A percentile compares a stretch with the other conserved stretches of the same genome.
Evolutionary conservation across 2,888 invertebrate species (phyloP).

Genomic region (Agrochola macilenta): DNA sequence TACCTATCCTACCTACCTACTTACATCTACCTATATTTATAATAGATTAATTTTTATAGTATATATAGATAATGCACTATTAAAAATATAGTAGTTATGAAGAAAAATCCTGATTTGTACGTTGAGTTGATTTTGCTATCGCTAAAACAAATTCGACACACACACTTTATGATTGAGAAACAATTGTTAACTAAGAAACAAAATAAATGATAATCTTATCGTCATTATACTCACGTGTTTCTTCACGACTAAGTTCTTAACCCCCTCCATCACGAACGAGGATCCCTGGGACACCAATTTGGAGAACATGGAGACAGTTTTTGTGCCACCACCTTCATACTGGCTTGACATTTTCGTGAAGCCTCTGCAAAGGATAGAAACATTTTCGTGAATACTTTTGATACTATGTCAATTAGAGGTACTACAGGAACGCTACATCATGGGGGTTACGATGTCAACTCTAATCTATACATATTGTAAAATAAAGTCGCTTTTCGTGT

Average conservation of each 20-base stretch:
- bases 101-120: not conserved
- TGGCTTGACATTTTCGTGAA: slow-evolving; percentile 95
- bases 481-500: not conserved
- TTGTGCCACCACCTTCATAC: slow-evolving; percentile 97
- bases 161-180: not conserved
- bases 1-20: too few relatives aligned
- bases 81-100: not conserved
- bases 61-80: too few relatives aligned
- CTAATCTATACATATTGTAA: too few relatives aligned
- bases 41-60: too few relatives aligned
- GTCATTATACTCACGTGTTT: slow-evolving; percentile 94
- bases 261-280: slow-evolving; percentile 99
- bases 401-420: not conserved
- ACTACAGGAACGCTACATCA: not conserved
- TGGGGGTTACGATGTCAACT: not conserved
- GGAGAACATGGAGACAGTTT: slow-evolving; percentile 99
- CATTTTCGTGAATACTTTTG: not conserved
- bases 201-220: not conserved
- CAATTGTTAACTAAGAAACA: not conserved
- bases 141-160: slow-evolving; percentile 29
- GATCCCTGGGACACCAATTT: slow-evolving; percentile 99
- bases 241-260: slow-evolving; percentile 99
- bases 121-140: not conserved
- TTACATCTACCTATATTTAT: too few relatives aligned
- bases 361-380: slow-evolving; percentile 86